Conservation (phyloP, 2,888 invertebrate species). For the Catocala nupta region DNA sequence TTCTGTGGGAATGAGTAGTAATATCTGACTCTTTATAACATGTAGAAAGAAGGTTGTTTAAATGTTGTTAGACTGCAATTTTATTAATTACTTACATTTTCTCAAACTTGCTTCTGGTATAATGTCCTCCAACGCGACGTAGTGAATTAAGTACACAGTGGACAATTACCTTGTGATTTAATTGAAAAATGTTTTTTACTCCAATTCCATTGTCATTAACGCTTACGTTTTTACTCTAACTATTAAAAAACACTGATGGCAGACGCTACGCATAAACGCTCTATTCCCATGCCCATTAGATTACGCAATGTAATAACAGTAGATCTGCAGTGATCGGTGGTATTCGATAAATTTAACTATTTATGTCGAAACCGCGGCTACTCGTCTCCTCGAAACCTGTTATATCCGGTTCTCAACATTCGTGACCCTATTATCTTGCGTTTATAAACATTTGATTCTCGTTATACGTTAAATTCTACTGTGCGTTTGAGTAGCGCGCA, state of each 20-base stretch:
- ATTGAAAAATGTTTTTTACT: background rate
- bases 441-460: constrained; percentile 60
- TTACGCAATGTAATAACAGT: constrained; percentile 42
- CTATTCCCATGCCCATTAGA: constrained; percentile 33
- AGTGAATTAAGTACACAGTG: no score
- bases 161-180: background rate
- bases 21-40: no score
- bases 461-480: constrained; percentile 41
- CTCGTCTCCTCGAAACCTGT: constrained; percentile 62
- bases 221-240: background rate
- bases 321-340: constrained; percentile 36
- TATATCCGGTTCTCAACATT: constrained; percentile 58
- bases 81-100: no score
- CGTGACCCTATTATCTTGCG: constrained; percentile 66
- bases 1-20: no score
- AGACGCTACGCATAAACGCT: constrained; percentile 17
- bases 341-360: constrained; percentile 40
- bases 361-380: constrained; percentile 57
- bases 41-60: no score
- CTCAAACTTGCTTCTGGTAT: no score
- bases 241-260: constrained; percentile 16
- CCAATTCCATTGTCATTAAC: background rate
- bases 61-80: no score
- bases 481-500: constrained; percentile 42
- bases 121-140: no score